A percentile compares a stretch with the other conserved stretches of the same genome.
phyloP scores from a whole-genome alignment of 2,888 invertebrate genomes.

The Tromatobia lineatoria region DNA sequence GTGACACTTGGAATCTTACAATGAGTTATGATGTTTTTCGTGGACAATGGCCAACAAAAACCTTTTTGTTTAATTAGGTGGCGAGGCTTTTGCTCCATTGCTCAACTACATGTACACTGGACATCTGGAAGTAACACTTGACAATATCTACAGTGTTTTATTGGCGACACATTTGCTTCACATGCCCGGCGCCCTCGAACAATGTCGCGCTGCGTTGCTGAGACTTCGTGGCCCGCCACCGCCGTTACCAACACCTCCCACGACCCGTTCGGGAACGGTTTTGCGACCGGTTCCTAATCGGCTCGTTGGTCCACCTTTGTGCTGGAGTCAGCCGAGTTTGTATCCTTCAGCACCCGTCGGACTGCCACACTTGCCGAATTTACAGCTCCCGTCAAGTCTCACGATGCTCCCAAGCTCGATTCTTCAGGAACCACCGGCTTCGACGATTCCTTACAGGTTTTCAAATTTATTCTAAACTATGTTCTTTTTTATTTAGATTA shows the following conservation, averaged over 20 bases:
- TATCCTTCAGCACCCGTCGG: slow-evolving; percentile 76
- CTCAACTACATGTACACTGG: slow-evolving; percentile 92
- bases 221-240: slow-evolving; percentile 85
- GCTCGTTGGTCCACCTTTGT: slow-evolving; percentile 79
- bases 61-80: slow-evolving; percentile 74
- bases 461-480: neutral
- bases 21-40: neutral
- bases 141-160: slow-evolving; percentile 91
- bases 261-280: slow-evolving; percentile 69
- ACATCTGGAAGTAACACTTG: slow-evolving; percentile 89
- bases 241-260: slow-evolving; percentile 80
- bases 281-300: slow-evolving; percentile 83
- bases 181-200: slow-evolving; percentile 91
- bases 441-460: slow-evolving; percentile 58
- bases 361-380: slow-evolving; percentile 80
- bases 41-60: neutral
- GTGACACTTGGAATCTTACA: neutral
- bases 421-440: slow-evolving; percentile 52
- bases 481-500: no score
- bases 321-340: slow-evolving; percentile 76
- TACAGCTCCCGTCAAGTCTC: slow-evolving; percentile 78
- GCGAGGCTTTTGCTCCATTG: slow-evolving; percentile 88
- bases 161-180: slow-evolving; percentile 91
- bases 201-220: slow-evolving; percentile 88
- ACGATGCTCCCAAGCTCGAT: slow-evolving; percentile 74